Evolutionary conservation across 2,888 invertebrate genomes (phyloP).

Genomic region (Perizoma flavofasciatum): DNA sequence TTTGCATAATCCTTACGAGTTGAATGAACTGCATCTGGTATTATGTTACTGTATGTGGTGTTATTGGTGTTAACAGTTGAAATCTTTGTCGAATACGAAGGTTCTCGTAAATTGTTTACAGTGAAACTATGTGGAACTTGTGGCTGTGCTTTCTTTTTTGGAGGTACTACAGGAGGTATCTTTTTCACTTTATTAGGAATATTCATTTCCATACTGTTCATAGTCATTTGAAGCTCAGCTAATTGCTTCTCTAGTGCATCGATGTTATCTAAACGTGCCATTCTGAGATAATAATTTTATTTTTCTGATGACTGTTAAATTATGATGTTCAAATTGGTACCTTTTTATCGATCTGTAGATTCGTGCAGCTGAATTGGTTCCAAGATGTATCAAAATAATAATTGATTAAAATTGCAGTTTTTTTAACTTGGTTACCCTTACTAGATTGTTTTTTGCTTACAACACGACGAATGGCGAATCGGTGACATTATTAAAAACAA

Average conservation of each 20-base stretch:
- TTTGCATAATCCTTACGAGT: conserved; percentile 68
- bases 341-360: not conserved
- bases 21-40: conserved; percentile 43
- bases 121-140: conserved; percentile 91
- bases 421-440: not conserved
- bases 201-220: conserved; percentile 55
- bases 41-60: conserved; percentile 56
- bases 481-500: not conserved
- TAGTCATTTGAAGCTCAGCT: conserved; percentile 86
- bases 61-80: conserved; percentile 60
- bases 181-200: conserved; percentile 76
- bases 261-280: conserved; percentile 79
- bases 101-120: conserved; percentile 87
- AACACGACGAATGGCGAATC: conserved; percentile 12
- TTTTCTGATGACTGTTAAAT: not conserved
- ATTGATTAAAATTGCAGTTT: not conserved
- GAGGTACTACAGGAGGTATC: conserved; percentile 91
- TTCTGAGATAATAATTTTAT: conserved; percentile 37
- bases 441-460: conserved; percentile 8
- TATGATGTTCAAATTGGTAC: not conserved
- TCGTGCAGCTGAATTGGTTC: not conserved
- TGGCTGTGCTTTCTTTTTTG: conserved; percentile 88
- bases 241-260: conserved; percentile 88
- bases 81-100: conserved; percentile 87
- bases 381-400: not conserved